phyloP scores from a whole-genome alignment of 2,797 vertebrate genomes.

The Potorous gilbertii region DNA sequence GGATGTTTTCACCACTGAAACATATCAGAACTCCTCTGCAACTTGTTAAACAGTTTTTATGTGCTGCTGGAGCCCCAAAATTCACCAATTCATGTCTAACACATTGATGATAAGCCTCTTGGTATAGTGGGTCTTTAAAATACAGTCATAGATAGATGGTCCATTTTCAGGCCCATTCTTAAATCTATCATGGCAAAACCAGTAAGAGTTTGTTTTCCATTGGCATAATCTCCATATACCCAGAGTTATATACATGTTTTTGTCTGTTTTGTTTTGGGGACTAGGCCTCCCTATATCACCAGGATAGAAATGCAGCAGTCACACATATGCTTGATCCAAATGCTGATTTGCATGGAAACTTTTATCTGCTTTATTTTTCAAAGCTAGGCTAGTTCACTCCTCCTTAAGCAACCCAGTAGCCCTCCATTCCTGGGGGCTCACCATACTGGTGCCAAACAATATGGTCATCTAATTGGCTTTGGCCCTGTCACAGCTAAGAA shows the following conservation, averaged over 20 bases:
- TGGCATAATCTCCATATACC: background rate
- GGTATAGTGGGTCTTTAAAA: background rate
- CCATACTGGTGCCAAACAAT: background rate
- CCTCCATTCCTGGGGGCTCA: background rate
- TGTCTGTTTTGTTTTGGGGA: background rate
- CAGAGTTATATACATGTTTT: background rate
- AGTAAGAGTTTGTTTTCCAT: background rate
- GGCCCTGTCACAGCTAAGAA: background rate
- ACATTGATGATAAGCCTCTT: background rate
- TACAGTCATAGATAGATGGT: background rate
- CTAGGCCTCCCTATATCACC: background rate
- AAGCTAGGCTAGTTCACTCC: background rate
- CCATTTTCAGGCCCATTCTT: background rate
- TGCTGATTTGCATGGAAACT: background rate
- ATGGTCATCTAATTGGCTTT: background rate
- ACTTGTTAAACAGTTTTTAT: background rate
- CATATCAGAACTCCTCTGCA: background rate
- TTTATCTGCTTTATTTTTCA: background rate
- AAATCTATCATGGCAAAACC: background rate
- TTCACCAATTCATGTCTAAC: background rate
- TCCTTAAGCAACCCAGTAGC: background rate
- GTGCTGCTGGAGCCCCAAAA: background rate
- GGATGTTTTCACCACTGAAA: background rate
- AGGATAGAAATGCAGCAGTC: background rate
- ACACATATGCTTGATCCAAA: background rate